Evolutionary conservation across 2,888 invertebrate species (phyloP), one percentile per base, ranked within the genome.

Genomic region (Xestobium rufovillosum): DNA sequence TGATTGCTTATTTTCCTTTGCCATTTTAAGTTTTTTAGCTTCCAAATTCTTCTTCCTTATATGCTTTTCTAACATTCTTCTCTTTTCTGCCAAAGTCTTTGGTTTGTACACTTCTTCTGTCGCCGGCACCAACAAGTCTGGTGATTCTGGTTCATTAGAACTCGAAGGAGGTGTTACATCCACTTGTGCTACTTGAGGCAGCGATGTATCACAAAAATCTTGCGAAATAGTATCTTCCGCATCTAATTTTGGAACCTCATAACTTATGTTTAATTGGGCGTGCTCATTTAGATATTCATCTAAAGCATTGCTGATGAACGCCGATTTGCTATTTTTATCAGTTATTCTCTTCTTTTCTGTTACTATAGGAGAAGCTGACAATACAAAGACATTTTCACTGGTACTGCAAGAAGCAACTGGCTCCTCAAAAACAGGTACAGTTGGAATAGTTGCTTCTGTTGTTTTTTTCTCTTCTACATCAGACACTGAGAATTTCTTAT

Each of bases 61-160:
- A 9, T n/a, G 29, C n/a, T 57, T 49, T 44, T 68, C 66, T 25
- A 72, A 46, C 39, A 71, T 60, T 32, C 56, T 55, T 4, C 73
- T 59, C 37, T 72, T 68, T 48, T 74, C 72, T 0, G 72, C 73
- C 2, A 74, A 63, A 0, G 74, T 74, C 42, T 72, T 66, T 2
- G 72, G 59, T 38, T 69, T 67, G 13, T 60, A 56, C 8, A 59
- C 42, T 23, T 59, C 58, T 10, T 58, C 60, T 8, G 6, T 6
- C n/a, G 6, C n/a, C n/a, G 23, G 23, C 6, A 19, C 6, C 23
- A 19, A n/a, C 23, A 19, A 19, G n/a, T n/a, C n/a, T n/a, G n/a
- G n/a, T n/a, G n/a, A n/a, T n/a, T n/a, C n/a, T n/a, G n/a, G n/a
- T 19, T 19, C 23, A 19, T 8, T n/a, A 8, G 6, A 6, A 19